Conservation (phyloP, 2,113 vertebrate genomes). For the Acrocephalus arundinaceus region DNA sequence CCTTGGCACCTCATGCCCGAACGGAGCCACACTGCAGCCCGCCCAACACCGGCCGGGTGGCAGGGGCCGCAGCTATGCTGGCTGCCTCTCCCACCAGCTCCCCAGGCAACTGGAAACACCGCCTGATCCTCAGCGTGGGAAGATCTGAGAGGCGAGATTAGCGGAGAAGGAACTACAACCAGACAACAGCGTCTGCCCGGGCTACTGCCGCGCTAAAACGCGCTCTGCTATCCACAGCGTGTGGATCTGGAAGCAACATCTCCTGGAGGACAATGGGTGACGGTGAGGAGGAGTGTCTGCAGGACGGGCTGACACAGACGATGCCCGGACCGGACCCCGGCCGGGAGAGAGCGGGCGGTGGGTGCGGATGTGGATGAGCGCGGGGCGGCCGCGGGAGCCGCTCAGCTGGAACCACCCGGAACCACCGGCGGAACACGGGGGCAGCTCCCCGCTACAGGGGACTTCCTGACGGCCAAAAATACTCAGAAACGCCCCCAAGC, state of each 20-base stretch:
- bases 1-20: neutral
- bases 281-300: neutral
- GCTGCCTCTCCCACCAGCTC: neutral
- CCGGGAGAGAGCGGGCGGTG: no score
- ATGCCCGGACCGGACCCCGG: neutral
- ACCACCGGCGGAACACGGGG: neutral
- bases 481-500: neutral
- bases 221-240: neutral
- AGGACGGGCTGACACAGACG: neutral
- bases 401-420: neutral
- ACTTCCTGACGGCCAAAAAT: neutral
- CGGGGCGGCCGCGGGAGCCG: neutral
- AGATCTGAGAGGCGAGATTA: neutral
- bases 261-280: neutral
- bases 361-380: neutral
- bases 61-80: accelerated
- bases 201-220: neutral
- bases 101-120: neutral
- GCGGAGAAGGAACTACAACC: neutral
- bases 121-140: neutral
- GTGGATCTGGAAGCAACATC: neutral
- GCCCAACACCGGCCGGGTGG: accelerated
- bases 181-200: neutral
- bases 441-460: neutral
- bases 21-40: accelerated